Conservation (phyloP, 2,113 vertebrate species). For the Cryptomyrus ogoouensis region DNA sequence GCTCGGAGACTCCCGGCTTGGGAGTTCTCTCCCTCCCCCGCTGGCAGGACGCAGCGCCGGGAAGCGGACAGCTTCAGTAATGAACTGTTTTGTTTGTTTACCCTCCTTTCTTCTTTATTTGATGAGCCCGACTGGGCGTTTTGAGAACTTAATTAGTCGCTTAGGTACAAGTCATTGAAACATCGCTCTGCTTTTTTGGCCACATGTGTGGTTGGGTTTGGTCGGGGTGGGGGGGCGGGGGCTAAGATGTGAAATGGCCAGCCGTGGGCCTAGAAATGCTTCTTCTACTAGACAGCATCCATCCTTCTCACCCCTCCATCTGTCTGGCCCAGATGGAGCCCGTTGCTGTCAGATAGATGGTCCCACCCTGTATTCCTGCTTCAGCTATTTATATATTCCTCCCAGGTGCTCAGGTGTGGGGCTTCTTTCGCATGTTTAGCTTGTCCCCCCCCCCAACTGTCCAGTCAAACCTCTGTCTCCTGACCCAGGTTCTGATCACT, state of each 20-base stretch:
- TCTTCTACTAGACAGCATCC: background rate
- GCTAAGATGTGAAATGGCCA: background rate
- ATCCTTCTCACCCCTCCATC: background rate
- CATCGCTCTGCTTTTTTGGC: background rate
- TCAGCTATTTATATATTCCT: background rate
- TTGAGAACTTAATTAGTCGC: slow-evolving; percentile 17
- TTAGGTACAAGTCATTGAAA: background rate
- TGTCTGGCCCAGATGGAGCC: background rate
- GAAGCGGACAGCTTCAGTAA: slow-evolving; percentile 17
- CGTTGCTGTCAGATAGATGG: background rate
- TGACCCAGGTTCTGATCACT: background rate
- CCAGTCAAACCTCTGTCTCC: background rate
- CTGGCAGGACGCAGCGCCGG: background rate
- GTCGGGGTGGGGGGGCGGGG: background rate
- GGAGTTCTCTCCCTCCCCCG: background rate
- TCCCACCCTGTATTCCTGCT: background rate
- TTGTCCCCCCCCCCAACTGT: background rate
- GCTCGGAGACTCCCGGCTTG: background rate
- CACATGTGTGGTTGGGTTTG: no score
- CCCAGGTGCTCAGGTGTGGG: background rate
- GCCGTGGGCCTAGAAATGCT: background rate
- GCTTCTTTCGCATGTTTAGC: background rate
- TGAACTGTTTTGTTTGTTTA: background rate
- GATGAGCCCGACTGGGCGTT: background rate
- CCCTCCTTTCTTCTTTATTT: background rate